Percentiles rank a stretch among this genome's conserved stretches.
Evolutionary conservation across 2,888 invertebrate genomes (phyloP).

Genomic region (Agrypnus murinus): DNA sequence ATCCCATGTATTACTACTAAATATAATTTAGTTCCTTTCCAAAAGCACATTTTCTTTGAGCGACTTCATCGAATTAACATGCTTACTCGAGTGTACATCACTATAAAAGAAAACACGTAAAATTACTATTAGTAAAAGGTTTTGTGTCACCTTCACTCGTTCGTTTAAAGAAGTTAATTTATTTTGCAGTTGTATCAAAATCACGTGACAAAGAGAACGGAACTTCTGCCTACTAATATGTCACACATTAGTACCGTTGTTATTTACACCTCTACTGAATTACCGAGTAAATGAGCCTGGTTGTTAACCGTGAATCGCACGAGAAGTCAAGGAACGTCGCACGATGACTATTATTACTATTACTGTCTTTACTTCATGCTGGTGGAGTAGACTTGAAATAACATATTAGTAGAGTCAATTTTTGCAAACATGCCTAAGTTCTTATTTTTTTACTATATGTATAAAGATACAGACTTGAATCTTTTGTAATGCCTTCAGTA

Average conservation of each 20-base stretch:
- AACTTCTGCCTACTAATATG: slow-evolving; percentile 22
- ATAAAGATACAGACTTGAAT: no score
- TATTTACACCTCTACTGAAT: slow-evolving; percentile 20
- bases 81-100: neutral
- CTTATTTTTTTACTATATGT: no score
- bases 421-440: no score
- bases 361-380: no score
- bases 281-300: slow-evolving; percentile 7
- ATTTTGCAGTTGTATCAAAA: neutral
- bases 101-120: no score
- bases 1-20: no score
- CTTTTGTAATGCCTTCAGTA: no score
- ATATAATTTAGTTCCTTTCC: no score
- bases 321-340: slow-evolving; percentile 1
- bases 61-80: slow-evolving; percentile 1
- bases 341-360: neutral
- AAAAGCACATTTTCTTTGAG: slow-evolving; percentile 1
- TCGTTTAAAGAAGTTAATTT: neutral
- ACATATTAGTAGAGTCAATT: no score
- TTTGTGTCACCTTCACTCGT: slow-evolving; percentile 11
- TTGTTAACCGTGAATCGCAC: slow-evolving; percentile 16
- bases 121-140: no score
- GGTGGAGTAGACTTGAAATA: neutral
- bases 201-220: slow-evolving; percentile 17
- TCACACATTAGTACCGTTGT: slow-evolving; percentile 25